Evolutionary conservation across 2,888 invertebrate genomes (phyloP).

Genomic region (Pristionchus arcanus): DNA sequence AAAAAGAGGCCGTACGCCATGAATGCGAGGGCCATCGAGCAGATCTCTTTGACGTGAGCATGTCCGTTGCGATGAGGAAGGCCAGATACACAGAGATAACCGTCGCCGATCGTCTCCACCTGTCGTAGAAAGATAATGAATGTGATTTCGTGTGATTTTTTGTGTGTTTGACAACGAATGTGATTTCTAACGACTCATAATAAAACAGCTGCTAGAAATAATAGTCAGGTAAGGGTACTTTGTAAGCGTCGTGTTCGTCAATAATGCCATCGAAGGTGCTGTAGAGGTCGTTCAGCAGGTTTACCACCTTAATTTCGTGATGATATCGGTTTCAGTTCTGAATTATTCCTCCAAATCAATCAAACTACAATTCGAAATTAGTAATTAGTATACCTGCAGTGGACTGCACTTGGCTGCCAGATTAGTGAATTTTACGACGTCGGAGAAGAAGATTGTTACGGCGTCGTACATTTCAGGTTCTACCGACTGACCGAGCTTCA

Average conservation of each 20-base stretch:
- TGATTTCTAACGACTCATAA: too few species aligned
- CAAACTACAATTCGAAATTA: too few species aligned
- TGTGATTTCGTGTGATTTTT: too few species aligned
- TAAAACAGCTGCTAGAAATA: too few species aligned
- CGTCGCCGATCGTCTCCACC: slow-evolving; percentile 75
- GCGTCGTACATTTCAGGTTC: slow-evolving; percentile 73
- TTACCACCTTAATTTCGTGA: slow-evolving; percentile 73
- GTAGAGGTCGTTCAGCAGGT: slow-evolving; percentile 77
- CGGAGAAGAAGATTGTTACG: slow-evolving; percentile 75
- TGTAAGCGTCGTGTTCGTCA: slow-evolving; percentile 76
- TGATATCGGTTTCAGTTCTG: too few species aligned
- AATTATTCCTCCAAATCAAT: too few species aligned
- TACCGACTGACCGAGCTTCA: slow-evolving; percentile 72
- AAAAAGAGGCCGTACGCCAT: neutral
- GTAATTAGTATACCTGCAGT: too few species aligned
- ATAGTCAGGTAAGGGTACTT: slow-evolving; percentile 65
- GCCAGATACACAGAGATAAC: slow-evolving; percentile 73
- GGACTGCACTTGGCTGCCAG: slow-evolving; percentile 72
- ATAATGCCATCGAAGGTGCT: slow-evolving; percentile 76
- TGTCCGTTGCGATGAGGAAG: slow-evolving; percentile 74
- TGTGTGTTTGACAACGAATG: too few species aligned
- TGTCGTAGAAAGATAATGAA: slow-evolving; percentile 28
- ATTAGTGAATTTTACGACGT: slow-evolving; percentile 74
- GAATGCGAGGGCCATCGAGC: slow-evolving; percentile 24
- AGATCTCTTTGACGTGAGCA: slow-evolving; percentile 62